Evolutionary conservation across 1,140 invertebrate genomes (phyloP).

Genomic region (Drosophila nebulosa): DNA sequence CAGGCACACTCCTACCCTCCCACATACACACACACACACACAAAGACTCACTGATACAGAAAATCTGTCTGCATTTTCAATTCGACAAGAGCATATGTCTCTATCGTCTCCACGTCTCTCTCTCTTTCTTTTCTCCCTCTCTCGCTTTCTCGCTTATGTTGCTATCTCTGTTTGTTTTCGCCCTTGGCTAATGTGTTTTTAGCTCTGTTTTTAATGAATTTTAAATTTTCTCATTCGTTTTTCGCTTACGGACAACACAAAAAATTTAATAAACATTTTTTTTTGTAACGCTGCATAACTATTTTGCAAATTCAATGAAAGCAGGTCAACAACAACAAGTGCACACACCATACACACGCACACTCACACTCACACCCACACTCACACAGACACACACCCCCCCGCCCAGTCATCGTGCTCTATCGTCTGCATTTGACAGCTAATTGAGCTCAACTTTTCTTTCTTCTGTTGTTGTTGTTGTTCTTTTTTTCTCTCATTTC

Average conservation of each 20-base stretch:
- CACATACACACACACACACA: slow-evolving; percentile 1
- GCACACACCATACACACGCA: no score
- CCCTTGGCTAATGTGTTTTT: slow-evolving; percentile 49
- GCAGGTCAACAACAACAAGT: background rate
- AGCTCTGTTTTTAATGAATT: slow-evolving; percentile 66
- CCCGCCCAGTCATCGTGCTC: background rate
- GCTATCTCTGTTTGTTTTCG: slow-evolving; percentile 6
- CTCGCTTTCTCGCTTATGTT: background rate
- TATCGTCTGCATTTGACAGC: slow-evolving; percentile 59
- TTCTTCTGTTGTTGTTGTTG: no score
- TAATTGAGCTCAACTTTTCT: slow-evolving; percentile 54
- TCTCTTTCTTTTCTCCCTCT: background rate
- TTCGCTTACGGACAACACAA: background rate
- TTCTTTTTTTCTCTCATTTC: background rate
- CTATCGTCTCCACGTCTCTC: no score
- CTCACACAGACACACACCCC: background rate
- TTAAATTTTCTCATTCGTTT: slow-evolving; percentile 50
- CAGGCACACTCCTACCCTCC: background rate
- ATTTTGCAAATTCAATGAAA: slow-evolving; percentile 46
- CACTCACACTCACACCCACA: background rate
- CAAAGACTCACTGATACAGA: background rate
- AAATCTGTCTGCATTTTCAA: slow-evolving; percentile 38
- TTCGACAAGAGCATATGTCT: slow-evolving; percentile 34
- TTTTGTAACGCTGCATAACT: slow-evolving; percentile 33
- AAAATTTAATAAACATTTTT: slow-evolving; percentile 60